phyloP scores from a whole-genome alignment of 64 coral and sea anemone genomes.

The Pachyseris speciosa region DNA sequence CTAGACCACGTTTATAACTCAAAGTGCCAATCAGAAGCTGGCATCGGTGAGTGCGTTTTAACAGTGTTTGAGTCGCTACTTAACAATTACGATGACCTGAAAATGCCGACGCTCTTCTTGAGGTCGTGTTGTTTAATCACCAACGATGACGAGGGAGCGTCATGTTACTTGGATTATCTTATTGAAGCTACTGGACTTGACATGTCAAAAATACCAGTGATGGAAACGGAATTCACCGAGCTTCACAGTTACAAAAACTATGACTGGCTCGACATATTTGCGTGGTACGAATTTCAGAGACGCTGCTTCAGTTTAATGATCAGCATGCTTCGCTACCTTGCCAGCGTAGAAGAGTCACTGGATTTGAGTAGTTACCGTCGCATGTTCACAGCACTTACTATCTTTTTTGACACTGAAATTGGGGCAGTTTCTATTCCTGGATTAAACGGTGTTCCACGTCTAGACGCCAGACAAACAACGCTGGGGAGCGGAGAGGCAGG shows the following conservation, averaged over 20 bases:
- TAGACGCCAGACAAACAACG: neutral
- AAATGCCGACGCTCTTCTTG: neutral
- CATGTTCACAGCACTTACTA: neutral
- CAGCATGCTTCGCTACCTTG: neutral
- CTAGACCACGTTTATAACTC: neutral
- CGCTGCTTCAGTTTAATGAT: neutral
- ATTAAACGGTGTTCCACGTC: neutral
- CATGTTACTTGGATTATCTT: neutral
- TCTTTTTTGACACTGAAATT: neutral
- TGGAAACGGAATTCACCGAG: neutral
- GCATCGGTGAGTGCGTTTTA: neutral
- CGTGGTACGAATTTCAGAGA: constrained; percentile 1
- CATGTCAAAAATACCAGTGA: neutral
- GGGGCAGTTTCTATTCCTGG: neutral
- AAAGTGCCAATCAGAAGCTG: neutral
- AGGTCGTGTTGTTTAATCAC: neutral
- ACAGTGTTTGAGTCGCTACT: neutral
- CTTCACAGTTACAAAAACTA: neutral
- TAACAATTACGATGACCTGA: neutral
- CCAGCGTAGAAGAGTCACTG: neutral
- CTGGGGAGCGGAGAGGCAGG: neutral
- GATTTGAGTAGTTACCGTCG: neutral
- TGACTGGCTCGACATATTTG: constrained; percentile 20
- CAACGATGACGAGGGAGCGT: neutral
- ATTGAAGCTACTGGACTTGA: neutral